Conservation (phyloP, 2,888 invertebrate species). For the Chironomus tentans region DNA sequence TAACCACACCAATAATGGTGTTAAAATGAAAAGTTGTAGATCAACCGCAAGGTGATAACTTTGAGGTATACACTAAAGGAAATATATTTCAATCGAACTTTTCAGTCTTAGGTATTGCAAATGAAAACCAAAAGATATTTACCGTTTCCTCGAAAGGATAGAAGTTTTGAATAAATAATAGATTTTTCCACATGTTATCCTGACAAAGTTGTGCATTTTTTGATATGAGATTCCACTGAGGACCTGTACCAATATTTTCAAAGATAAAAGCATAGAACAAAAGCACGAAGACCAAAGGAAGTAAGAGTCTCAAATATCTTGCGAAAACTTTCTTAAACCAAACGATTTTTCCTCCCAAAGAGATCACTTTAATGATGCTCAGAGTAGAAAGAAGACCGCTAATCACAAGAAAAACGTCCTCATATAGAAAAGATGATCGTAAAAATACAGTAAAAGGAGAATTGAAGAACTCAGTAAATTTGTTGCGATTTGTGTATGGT, state of each 20-base stretch:
- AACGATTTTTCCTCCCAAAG: conserved; percentile 46
- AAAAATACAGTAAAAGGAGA: conserved; percentile 51
- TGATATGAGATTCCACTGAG: conserved; percentile 57
- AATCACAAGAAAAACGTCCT: conserved; percentile 57
- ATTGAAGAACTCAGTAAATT: conserved; percentile 50
- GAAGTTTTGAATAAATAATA: conserved; percentile 58
- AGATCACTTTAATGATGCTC: conserved; percentile 49
- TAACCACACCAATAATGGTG: conserved; percentile 56
- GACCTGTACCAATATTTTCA: conserved; percentile 55
- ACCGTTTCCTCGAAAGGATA: conserved; percentile 62
- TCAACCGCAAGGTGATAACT: conserved; percentile 66
- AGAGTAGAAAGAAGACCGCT: conserved; percentile 57
- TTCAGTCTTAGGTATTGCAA: background rate
- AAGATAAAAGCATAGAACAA: conserved; percentile 59
- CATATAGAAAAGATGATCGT: conserved; percentile 55
- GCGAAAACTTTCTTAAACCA: conserved; percentile 50
- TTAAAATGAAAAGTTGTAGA: conserved; percentile 59
- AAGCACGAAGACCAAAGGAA: conserved; percentile 52
- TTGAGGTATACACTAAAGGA: conserved; percentile 61
- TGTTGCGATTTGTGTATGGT: conserved; percentile 54
- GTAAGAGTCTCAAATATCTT: conserved; percentile 55
- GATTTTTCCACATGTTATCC: conserved; percentile 57
- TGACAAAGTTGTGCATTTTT: conserved; percentile 56
- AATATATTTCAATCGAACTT: no score
- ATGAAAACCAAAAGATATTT: conserved; percentile 31